Percentiles rank a stretch among this genome's conserved stretches.
Conservation (phyloP, 2,113 vertebrate species). For the Mola mola region DNA sequence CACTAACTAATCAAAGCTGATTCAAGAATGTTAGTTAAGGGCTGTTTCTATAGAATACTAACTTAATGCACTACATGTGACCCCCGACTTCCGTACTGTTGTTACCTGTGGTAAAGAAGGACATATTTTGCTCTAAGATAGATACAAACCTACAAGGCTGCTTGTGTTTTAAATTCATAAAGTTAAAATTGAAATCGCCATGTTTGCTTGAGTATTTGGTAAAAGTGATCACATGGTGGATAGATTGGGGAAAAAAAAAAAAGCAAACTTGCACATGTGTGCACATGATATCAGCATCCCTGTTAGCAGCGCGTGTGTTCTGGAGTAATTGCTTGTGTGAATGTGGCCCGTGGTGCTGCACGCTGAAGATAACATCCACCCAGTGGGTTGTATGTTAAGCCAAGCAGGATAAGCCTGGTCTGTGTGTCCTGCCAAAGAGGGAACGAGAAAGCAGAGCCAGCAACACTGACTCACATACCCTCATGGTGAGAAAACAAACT, state of each 20-base stretch:
- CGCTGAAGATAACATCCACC: slow-evolving; percentile 51
- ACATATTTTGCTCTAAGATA: too few species aligned
- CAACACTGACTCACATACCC: background rate
- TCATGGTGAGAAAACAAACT: background rate
- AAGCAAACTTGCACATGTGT: background rate
- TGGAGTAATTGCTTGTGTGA: slow-evolving; percentile 13
- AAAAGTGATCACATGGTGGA: background rate
- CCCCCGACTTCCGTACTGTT: too few species aligned
- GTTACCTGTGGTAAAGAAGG: too few species aligned
- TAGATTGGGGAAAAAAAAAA: too few species aligned
- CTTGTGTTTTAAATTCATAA: too few species aligned
- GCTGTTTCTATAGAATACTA: too few species aligned
- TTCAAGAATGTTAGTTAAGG: too few species aligned
- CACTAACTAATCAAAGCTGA: too few species aligned
- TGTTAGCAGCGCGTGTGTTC: slow-evolving; percentile 24
- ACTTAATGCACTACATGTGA: too few species aligned
- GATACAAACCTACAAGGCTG: too few species aligned
- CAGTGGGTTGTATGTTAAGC: slow-evolving; percentile 32
- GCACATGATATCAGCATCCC: background rate
- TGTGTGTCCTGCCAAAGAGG: slow-evolving; percentile 38
- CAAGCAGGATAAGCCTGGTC: slow-evolving; percentile 30
- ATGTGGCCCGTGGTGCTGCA: slow-evolving; percentile 40
- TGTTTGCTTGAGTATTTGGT: too few species aligned
- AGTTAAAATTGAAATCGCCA: too few species aligned
- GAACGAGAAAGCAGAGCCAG: background rate